These are phyloP conservation scores for Aramus guarauna DNA, from an alignment of 2,113 vertebrate genomes.

Conservation along the genomic window DNA sequence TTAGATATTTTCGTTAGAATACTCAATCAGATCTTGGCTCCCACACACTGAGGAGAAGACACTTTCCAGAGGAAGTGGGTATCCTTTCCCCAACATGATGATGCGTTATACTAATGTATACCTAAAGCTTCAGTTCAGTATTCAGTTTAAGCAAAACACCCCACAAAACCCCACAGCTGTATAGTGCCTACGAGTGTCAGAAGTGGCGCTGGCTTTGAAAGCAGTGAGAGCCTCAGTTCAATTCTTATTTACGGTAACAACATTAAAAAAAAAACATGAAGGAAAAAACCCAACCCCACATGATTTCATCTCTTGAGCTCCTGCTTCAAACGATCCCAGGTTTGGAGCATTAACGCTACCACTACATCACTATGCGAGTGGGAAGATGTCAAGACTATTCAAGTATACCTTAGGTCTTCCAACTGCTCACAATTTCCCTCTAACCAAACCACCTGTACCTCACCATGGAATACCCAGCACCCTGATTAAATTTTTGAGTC, in stretches of 20 bases:
- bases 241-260: not conserved
- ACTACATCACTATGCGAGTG: no score
- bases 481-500: not conserved
- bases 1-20: not conserved
- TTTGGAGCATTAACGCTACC: not conserved
- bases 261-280: fast-evolving
- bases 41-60: not conserved
- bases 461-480: not conserved
- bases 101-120: not conserved
- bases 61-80: not conserved
- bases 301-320: not conserved
- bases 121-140: not conserved
- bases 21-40: not conserved
- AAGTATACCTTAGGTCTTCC: not conserved
- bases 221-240: not conserved
- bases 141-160: not conserved
- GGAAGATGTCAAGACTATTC: not conserved
- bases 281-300: not conserved
- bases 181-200: fast-evolving
- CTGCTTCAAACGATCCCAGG: not conserved
- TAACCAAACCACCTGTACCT: not conserved
- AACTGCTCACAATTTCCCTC: not conserved
- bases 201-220: not conserved
- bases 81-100: not conserved
- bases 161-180: not conserved